Percentiles rank a stretch among this genome's conserved stretches.
Evolutionary conservation across 2,888 invertebrate species (phyloP).

Genomic region (Eupithecia pulchellata): DNA sequence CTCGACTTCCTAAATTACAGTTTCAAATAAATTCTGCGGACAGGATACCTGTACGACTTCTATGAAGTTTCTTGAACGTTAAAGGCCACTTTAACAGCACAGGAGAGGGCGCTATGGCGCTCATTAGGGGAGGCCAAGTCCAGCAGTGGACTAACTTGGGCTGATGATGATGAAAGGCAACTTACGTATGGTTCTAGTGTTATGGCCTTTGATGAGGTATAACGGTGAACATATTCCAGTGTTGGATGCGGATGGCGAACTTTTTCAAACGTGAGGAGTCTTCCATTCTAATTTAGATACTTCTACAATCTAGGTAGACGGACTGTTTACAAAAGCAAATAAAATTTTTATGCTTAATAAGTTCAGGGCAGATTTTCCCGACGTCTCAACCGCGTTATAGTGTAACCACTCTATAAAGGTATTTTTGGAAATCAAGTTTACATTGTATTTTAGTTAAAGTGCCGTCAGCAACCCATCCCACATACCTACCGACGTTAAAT

Average conservation of each 20-base stretch:
- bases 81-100: too few relatives aligned
- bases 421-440: background rate
- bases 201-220: background rate
- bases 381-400: background rate
- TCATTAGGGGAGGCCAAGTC: too few relatives aligned
- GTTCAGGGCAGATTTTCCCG: background rate
- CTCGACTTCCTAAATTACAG: background rate
- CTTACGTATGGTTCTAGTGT: background rate
- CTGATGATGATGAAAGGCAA: too few relatives aligned
- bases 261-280: background rate
- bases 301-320: background rate
- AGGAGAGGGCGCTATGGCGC: too few relatives aligned
- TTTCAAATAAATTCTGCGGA: background rate
- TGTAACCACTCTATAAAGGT: background rate
- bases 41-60: background rate
- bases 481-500: constrained; percentile 9
- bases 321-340: background rate
- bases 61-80: background rate
- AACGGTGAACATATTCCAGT: background rate
- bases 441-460: background rate
- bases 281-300: background rate
- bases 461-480: constrained; percentile 14
- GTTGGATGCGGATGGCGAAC: background rate
- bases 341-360: background rate
- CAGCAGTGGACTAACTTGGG: too few relatives aligned